Evolutionary conservation across 2,797 vertebrate species (phyloP).

Genomic region (Tauraco hartlaubi): DNA sequence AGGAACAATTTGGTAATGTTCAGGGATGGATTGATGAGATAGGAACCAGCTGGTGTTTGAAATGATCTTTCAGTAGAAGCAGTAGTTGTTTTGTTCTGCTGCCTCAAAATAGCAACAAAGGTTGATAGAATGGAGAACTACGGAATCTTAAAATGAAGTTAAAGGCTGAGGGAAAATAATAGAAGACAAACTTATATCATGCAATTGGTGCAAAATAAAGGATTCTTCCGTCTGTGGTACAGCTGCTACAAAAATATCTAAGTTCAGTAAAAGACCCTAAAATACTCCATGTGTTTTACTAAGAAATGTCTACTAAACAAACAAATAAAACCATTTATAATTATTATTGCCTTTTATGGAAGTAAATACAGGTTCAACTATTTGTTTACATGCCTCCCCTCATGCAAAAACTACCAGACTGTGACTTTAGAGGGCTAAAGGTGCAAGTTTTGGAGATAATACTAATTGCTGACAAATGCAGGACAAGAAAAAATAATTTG

Average conservation of each 20-base stretch:
- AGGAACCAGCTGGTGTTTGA: neutral
- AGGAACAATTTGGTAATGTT: neutral
- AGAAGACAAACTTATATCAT: neutral
- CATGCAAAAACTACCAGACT: neutral
- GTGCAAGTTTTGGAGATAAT: neutral
- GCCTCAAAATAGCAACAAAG: neutral
- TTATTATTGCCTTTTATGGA: neutral
- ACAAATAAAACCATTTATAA: neutral
- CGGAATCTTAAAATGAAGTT: neutral
- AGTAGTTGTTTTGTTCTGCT: neutral
- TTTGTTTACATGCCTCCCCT: neutral
- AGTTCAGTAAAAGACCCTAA: neutral
- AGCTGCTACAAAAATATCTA: neutral
- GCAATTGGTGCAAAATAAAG: neutral
- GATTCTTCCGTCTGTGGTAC: neutral
- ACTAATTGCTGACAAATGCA: neutral
- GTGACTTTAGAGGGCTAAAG: neutral
- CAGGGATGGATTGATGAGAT: neutral
- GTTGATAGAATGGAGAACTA: neutral
- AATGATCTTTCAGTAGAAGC: neutral
- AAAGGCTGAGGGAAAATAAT: neutral
- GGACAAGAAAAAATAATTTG: neutral
- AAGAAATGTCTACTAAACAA: neutral
- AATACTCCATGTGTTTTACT: neutral
- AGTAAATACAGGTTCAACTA: neutral